Evolutionary conservation across 2,113 vertebrate species (phyloP).

Genomic region (Prionailurus viverrinus): DNA sequence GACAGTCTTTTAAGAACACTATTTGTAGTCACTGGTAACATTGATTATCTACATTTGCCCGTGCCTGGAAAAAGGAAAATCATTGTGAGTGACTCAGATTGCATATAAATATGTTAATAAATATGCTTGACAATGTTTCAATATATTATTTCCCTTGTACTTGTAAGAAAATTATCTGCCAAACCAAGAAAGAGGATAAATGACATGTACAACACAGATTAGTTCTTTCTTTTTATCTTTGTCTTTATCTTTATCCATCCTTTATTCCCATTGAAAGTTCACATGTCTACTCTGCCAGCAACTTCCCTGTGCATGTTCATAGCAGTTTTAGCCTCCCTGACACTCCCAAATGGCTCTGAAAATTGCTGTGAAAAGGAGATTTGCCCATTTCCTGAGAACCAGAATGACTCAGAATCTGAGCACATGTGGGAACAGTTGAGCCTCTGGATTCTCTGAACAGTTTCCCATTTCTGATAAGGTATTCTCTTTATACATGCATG

Average conservation of each 20-base stretch:
- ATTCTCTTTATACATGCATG: background rate
- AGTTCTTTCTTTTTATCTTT: background rate
- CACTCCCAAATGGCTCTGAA: background rate
- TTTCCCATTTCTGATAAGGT: constrained; percentile 40
- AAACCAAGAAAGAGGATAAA: background rate
- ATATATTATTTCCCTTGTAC: background rate
- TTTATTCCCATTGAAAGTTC: background rate
- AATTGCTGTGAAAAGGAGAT: background rate
- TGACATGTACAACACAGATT: background rate
- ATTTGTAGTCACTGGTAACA: constrained; percentile 33
- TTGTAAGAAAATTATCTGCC: background rate
- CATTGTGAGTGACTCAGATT: constrained; percentile 56
- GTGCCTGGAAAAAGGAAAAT: constrained; percentile 44
- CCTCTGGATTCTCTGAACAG: background rate
- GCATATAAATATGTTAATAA: constrained; percentile 65
- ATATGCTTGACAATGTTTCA: constrained; percentile 23
- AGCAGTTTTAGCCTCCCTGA: background rate
- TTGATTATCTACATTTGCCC: constrained; percentile 69
- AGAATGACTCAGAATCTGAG: background rate
- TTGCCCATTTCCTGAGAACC: constrained; percentile 4
- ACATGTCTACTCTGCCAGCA: background rate
- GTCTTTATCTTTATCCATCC: background rate
- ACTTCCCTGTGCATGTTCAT: background rate
- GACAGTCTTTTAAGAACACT: constrained; percentile 52
- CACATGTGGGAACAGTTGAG: background rate